These are phyloP conservation scores for Diorhabda elongata DNA, from an alignment of 1,140 invertebrate species.

Conservation along the genomic window DNA sequence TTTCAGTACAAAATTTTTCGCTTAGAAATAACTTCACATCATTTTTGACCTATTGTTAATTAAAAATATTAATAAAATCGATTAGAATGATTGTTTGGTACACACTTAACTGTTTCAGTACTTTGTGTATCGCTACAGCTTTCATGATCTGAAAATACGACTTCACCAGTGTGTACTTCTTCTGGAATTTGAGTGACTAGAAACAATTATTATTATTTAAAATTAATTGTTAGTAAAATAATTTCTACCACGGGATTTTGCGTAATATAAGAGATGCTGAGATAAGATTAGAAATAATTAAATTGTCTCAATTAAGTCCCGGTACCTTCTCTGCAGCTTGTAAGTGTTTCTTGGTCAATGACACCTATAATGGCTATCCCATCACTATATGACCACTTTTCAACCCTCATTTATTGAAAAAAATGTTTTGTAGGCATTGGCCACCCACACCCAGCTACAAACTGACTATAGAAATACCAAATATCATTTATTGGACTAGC, in stretches of 20 bases:
- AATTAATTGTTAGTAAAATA: neutral
- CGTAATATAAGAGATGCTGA: neutral
- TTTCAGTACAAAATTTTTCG: slow-evolving; percentile 28
- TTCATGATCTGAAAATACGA: slow-evolving; percentile 27
- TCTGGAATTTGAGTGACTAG: slow-evolving; percentile 35
- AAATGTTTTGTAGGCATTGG: too few relatives aligned
- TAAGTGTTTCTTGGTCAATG: too few relatives aligned
- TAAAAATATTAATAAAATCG: slow-evolving; percentile 6
- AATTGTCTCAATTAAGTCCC: too few relatives aligned
- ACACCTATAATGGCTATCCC: too few relatives aligned
- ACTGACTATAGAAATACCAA: too few relatives aligned
- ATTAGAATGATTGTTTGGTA: slow-evolving; percentile 9
- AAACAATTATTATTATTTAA: slow-evolving; percentile 8
- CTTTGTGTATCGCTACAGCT: slow-evolving; percentile 31
- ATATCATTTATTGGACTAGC: too few relatives aligned
- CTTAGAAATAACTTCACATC: slow-evolving; percentile 26
- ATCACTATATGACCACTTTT: too few relatives aligned
- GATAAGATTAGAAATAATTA: too few relatives aligned
- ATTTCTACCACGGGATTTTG: neutral
- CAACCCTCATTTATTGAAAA: too few relatives aligned
- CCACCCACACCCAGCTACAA: too few relatives aligned
- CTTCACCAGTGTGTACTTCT: slow-evolving; percentile 32
- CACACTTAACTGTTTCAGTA: slow-evolving; percentile 24
- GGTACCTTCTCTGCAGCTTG: too few relatives aligned
- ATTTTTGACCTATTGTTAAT: slow-evolving; percentile 29